These are phyloP conservation scores for Accipiter cooperii DNA, from an alignment of 2,113 vertebrate species.

Conservation along the genomic window DNA sequence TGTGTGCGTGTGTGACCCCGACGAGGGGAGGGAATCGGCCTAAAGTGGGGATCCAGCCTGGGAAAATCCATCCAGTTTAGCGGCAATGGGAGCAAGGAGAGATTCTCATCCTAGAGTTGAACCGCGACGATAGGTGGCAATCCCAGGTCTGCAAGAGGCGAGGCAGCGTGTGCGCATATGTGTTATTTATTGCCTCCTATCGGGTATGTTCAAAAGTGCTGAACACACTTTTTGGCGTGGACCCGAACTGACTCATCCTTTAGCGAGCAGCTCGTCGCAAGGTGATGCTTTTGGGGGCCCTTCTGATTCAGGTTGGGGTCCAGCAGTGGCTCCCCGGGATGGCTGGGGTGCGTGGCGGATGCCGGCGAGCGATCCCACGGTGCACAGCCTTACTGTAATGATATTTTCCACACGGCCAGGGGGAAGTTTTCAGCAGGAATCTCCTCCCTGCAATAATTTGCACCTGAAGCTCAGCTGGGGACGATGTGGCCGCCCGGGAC, in stretches of 20 bases:
- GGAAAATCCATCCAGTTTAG: not conserved
- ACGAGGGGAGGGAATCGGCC: not conserved
- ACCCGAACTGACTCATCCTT: not conserved
- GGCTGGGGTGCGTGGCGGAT: fast-evolving
- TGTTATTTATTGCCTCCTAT: not conserved
- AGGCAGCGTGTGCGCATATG: not conserved
- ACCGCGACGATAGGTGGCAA: not conserved
- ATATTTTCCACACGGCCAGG: not conserved
- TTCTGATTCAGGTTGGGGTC: not conserved
- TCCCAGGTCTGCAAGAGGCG: not conserved
- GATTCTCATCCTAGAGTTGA: not conserved
- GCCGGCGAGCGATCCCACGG: fast-evolving
- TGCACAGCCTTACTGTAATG: too few species aligned
- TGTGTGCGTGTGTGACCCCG: not conserved
- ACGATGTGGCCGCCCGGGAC: fast-evolving
- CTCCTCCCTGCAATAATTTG: not conserved
- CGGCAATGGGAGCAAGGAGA: not conserved
- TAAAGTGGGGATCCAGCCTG: not conserved
- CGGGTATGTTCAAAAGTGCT: not conserved
- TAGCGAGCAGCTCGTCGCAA: fast-evolving
- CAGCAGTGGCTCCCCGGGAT: fast-evolving
- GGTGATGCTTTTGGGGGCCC: not conserved
- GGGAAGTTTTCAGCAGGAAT: not conserved
- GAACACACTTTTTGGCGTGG: not conserved
- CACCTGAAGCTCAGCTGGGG: not conserved